Evolutionary conservation across 2,797 vertebrate species (phyloP).

Genomic region (Pangasius larnaudii): DNA sequence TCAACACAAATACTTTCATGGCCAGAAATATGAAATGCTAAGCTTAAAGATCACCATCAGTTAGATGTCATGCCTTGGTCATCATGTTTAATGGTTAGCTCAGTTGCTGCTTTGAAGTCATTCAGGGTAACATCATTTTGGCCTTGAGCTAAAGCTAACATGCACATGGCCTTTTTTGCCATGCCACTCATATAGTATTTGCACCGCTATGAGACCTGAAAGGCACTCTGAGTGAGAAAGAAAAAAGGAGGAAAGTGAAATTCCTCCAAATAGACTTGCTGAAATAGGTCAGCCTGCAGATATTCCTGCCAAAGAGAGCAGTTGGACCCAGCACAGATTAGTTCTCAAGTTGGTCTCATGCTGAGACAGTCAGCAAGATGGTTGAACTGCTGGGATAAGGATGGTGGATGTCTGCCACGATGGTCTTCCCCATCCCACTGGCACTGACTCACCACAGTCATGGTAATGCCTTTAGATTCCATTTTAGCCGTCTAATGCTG

Average conservation of each 20-base stretch:
- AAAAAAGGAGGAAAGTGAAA: conserved; percentile 9
- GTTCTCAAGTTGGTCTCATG: conserved; percentile 2
- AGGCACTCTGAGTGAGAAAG: conserved; percentile 19
- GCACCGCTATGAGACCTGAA: conserved; percentile 26
- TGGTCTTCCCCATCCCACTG: not conserved
- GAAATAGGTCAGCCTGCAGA: conserved; percentile 37
- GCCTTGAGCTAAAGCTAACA: conserved; percentile 25
- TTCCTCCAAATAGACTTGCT: conserved; percentile 29
- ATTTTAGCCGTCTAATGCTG: not conserved
- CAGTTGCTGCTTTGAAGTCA: conserved; percentile 8
- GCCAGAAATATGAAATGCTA: not conserved
- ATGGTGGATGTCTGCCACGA: conserved; percentile 15
- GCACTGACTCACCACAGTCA: conserved; percentile 10
- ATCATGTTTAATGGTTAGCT: conserved; percentile 15
- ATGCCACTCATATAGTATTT: conserved; percentile 22
- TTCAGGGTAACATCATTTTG: conserved; percentile 29
- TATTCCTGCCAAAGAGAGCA: conserved; percentile 26
- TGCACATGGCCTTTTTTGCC: conserved; percentile 26
- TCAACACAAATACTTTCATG: not conserved
- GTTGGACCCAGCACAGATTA: conserved; percentile 19
- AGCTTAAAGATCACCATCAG: not conserved
- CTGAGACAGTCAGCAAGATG: conserved; percentile 20
- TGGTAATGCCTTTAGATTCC: not conserved
- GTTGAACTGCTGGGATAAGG: conserved; percentile 13
- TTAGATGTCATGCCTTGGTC: not conserved